A percentile compares a stretch with the other conserved stretches of the same genome.
Evolutionary conservation across 2,888 invertebrate genomes (phyloP).

Genomic region (Eristalis intricaria): DNA sequence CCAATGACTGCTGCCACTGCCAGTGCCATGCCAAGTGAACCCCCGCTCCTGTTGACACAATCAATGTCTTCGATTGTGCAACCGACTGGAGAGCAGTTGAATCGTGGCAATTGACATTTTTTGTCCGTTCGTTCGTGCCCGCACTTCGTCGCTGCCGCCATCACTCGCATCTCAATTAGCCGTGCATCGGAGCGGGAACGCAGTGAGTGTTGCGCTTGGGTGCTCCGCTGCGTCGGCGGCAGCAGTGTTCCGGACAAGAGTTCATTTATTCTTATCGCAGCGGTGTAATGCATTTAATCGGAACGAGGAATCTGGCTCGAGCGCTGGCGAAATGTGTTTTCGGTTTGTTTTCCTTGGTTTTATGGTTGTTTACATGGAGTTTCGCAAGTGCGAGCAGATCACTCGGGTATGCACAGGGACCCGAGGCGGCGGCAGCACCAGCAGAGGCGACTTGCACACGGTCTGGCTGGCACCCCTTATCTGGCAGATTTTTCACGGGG

Average conservation of each 20-base stretch:
- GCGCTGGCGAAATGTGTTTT: slow-evolving; percentile 12
- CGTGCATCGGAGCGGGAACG: background rate
- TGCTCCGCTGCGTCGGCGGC: background rate
- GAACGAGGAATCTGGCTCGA: slow-evolving; percentile 62
- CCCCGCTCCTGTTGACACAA: slow-evolving; percentile 34
- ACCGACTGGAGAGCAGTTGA: slow-evolving; percentile 8
- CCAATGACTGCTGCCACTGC: background rate
- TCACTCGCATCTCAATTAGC: slow-evolving; percentile 42
- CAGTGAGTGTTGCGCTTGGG: background rate
- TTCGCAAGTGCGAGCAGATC: slow-evolving; percentile 64
- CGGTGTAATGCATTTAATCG: slow-evolving; percentile 70
- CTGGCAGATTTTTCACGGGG: slow-evolving; percentile 26
- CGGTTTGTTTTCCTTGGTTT: slow-evolving; percentile 27
- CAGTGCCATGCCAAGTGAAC: background rate
- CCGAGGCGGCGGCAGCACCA: background rate
- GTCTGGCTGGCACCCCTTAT: slow-evolving; percentile 55
- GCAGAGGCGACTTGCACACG: slow-evolving; percentile 38
- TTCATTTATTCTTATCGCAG: slow-evolving; percentile 68
- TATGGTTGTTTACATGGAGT: slow-evolving; percentile 67
- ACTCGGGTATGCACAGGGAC: slow-evolving; percentile 31
- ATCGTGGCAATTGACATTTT: slow-evolving; percentile 40
- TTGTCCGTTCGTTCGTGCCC: background rate
- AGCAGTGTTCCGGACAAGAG: slow-evolving; percentile 36
- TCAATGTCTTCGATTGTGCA: slow-evolving; percentile 64
- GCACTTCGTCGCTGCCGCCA: no score